phyloP scores from a whole-genome alignment of 1,140 invertebrate species.

The Notospermus geniculatus region DNA sequence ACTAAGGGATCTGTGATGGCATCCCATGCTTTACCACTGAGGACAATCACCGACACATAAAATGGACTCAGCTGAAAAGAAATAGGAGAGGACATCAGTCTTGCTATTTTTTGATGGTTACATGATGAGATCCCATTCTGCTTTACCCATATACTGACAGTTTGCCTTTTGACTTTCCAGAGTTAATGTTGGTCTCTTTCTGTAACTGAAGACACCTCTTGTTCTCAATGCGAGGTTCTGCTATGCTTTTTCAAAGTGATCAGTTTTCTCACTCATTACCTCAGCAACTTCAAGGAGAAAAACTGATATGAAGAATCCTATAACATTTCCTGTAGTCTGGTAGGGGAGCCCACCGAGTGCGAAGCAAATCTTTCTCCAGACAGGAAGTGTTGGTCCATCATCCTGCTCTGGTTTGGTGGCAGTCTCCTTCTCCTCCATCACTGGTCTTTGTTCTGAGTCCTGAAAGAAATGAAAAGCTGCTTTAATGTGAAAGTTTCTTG shows the following conservation, averaged over 20 bases:
- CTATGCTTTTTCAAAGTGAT: neutral
- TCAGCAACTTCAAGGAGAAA: constrained; percentile 52
- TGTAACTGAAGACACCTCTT: neutral
- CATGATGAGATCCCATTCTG: neutral
- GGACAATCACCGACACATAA: constrained; percentile 46
- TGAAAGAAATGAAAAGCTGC: no score
- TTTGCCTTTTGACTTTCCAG: neutral
- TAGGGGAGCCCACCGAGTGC: constrained; percentile 49
- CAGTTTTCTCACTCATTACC: constrained; percentile 31
- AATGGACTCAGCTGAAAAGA: constrained; percentile 38
- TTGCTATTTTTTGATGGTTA: neutral
- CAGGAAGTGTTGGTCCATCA: neutral
- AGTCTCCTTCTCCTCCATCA: no score
- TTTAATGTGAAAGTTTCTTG: no score
- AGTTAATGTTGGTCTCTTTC: neutral
- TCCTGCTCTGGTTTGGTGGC: no score
- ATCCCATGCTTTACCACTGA: constrained; percentile 50
- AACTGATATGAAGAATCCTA: constrained; percentile 49
- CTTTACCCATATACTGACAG: neutral
- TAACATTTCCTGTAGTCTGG: constrained; percentile 45
- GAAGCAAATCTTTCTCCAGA: constrained; percentile 41
- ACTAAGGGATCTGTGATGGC: constrained; percentile 49
- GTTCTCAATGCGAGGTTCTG: neutral
- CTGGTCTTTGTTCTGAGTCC: no score
- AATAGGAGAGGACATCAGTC: neutral